Evolutionary conservation across 2,797 vertebrate species (phyloP).

Genomic region (Thunnus albacares): DNA sequence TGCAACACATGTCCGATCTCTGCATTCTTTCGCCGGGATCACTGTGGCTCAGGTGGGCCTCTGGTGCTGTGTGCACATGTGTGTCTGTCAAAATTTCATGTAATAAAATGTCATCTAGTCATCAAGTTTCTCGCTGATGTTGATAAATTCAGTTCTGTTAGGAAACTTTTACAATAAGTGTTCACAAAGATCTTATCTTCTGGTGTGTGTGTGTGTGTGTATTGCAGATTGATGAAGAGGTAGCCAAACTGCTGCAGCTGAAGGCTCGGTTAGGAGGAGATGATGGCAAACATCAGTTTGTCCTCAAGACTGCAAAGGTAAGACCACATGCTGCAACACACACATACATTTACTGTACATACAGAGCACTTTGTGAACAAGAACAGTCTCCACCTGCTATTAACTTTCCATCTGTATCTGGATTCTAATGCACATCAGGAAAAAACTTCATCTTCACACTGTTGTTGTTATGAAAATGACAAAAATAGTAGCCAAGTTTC

Average conservation of each 20-base stretch:
- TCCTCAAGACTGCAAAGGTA: conserved; percentile 98
- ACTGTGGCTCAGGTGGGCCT: conserved; percentile 83
- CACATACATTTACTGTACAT: neutral
- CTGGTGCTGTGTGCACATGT: conserved; percentile 1
- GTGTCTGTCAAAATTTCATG: neutral
- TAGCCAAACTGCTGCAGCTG: conserved; percentile 92
- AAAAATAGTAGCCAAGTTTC: too few relatives aligned
- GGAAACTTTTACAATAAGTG: neutral
- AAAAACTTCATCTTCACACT: neutral
- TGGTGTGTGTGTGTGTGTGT: conserved; percentile 37
- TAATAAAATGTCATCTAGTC: neutral
- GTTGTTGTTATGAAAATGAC: too few relatives aligned
- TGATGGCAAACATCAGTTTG: conserved; percentile 94
- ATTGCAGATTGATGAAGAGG: conserved; percentile 92
- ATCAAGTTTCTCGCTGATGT: neutral
- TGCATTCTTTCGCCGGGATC: conserved; percentile 72
- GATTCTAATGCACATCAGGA: neutral
- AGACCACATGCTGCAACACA: neutral
- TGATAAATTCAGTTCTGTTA: neutral
- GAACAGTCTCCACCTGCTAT: neutral
- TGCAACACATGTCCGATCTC: conserved; percentile 39
- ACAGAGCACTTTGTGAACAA: neutral
- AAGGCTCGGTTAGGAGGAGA: conserved; percentile 92
- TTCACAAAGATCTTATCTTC: neutral
- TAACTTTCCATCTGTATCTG: neutral